A percentile compares a stretch with the other conserved stretches of the same genome.
Conservation (phyloP, 2,888 invertebrate genomes). For the Polydrusus tereticollis region DNA sequence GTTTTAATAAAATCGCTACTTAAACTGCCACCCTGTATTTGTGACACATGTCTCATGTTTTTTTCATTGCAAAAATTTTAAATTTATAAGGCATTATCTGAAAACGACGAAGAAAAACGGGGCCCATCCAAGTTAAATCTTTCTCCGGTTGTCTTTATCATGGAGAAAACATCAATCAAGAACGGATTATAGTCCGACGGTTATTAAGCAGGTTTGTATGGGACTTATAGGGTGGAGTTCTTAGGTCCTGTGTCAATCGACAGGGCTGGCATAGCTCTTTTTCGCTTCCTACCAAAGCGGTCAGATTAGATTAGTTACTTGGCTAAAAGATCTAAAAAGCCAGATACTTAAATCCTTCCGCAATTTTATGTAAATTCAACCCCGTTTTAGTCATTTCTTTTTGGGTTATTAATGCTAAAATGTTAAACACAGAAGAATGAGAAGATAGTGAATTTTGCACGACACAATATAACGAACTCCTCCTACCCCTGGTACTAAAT, state of each 20-base stretch:
- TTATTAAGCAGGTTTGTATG: conserved; percentile 66
- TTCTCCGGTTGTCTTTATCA: conserved; percentile 56
- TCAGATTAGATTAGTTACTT: no score
- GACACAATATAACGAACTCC: no score
- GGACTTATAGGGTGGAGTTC: conserved; percentile 59
- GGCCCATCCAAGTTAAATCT: conserved; percentile 34
- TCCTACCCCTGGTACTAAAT: no score
- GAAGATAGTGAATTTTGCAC: no score
- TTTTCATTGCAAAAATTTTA: neutral
- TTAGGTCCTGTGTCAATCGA: conserved; percentile 49
- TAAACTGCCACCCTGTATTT: neutral
- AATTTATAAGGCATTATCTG: conserved; percentile 6
- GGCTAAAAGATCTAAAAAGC: no score
- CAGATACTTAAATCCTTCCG: no score
- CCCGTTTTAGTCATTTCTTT: no score
- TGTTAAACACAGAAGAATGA: no score
- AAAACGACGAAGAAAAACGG: conserved; percentile 22
- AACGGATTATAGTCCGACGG: conserved; percentile 66
- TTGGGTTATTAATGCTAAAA: no score
- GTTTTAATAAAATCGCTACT: no score
- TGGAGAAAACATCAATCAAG: conserved; percentile 66
- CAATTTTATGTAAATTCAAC: no score
- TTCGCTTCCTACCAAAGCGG: no score
- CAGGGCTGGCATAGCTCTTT: conserved; percentile 21
- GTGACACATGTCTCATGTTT: neutral